phyloP scores from a whole-genome alignment of 2,797 vertebrate species.

The Phaenicophaeus curvirostris region DNA sequence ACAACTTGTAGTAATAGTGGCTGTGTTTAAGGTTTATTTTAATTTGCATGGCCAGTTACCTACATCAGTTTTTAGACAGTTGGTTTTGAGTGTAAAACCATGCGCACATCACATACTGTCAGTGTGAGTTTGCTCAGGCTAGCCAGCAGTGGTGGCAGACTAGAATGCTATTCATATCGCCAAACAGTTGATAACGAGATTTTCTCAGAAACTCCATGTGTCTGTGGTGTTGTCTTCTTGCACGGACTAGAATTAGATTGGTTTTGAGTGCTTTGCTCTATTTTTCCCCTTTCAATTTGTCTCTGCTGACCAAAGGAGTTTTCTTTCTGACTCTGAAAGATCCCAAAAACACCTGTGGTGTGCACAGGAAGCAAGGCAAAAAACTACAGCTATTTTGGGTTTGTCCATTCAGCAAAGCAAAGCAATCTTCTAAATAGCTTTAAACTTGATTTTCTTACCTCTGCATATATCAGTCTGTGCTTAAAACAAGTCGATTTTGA shows the following conservation, averaged over 20 bases:
- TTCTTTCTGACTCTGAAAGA: not conserved
- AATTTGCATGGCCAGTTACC: not conserved
- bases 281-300: not conserved
- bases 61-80: not conserved
- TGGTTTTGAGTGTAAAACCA: not conserved
- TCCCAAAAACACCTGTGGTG: not conserved
- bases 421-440: not conserved
- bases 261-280: not conserved
- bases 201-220: not conserved
- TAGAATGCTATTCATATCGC: not conserved
- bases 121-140: not conserved
- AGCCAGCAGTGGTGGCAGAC: not conserved
- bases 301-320: conserved; percentile 20
- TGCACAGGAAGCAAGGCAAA: not conserved
- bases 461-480: not conserved
- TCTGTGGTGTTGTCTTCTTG: not conserved
- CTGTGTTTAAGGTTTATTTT: not conserved
- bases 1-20: not conserved
- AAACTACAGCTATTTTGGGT: conserved; percentile 6
- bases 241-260: not conserved
- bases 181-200: not conserved
- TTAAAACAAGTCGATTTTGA: conserved; percentile 29
- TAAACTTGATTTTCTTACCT: not conserved
- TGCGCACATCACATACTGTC: not conserved
- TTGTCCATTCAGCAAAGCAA: conserved; percentile 29